Conservation (phyloP, 30 jellyfish, hydroid and myxozoan species). For the Clytia hemisphaerica region DNA sequence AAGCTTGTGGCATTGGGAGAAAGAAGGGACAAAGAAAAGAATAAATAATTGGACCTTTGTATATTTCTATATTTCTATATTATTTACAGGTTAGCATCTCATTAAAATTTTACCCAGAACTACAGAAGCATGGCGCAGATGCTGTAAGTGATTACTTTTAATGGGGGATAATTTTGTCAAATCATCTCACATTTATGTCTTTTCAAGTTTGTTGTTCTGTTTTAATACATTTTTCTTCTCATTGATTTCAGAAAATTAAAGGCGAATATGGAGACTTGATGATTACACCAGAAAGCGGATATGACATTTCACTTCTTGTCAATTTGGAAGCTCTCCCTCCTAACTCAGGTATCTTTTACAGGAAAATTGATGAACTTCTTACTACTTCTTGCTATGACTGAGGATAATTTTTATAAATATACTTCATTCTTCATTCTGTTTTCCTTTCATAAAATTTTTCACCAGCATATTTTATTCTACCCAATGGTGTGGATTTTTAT, state of each 20-base stretch:
- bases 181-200: not conserved
- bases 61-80: not conserved
- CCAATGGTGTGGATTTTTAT: too few relatives aligned
- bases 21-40: too few relatives aligned
- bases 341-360: constrained; percentile 58
- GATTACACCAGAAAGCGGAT: constrained; percentile 60
- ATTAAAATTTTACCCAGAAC: constrained; percentile 68
- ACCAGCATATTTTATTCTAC: too few relatives aligned
- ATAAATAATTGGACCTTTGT: too few relatives aligned
- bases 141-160: constrained; percentile 45
- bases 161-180: not conserved
- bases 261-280: constrained; percentile 48
- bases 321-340: constrained; percentile 81
- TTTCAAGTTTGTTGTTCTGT: not conserved
- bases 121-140: constrained; percentile 87
- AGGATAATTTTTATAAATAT: not conserved
- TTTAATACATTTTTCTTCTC: not conserved
- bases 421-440: not conserved
- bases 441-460: not conserved
- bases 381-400: too few relatives aligned
- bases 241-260: constrained; percentile 48
- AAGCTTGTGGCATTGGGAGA: not conserved
- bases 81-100: constrained; percentile 85
- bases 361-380: too few relatives aligned
- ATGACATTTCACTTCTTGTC: constrained; percentile 63